Percentiles rank a stretch among this genome's conserved stretches.
phyloP scores from a whole-genome alignment of 2,113 vertebrate species.

The Anarrhichthys ocellatus region DNA sequence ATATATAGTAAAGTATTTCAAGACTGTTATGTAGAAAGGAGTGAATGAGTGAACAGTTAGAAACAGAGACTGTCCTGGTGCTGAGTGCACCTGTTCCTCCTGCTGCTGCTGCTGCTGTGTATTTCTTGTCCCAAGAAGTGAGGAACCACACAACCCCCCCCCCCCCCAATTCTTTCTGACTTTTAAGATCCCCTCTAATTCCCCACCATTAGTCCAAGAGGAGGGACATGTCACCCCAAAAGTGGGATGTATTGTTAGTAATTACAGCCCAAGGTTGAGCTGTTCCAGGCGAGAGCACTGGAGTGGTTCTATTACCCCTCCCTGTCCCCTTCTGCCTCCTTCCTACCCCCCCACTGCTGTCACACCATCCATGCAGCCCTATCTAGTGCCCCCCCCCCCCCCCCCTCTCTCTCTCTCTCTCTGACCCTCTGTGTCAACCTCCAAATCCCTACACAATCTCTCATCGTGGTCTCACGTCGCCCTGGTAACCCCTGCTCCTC shows the following conservation, averaged over 20 bases:
- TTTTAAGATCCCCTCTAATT: slow-evolving; percentile 81
- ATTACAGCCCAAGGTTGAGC: slow-evolving; percentile 83
- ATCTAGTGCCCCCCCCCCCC: slow-evolving; percentile 27
- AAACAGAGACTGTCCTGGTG: slow-evolving; percentile 17
- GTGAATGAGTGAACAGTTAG: slow-evolving; percentile 7
- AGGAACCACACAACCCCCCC: slow-evolving; percentile 26
- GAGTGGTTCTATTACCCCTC: slow-evolving; percentile 78
- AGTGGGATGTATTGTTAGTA: slow-evolving; percentile 87
- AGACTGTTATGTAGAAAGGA: background rate
- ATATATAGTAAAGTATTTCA: background rate
- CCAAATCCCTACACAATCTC: slow-evolving; percentile 81
- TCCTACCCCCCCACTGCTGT: slow-evolving; percentile 39
- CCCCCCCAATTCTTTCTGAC: slow-evolving; percentile 41
- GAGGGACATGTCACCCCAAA: slow-evolving; percentile 84
- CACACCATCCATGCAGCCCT: slow-evolving; percentile 58
- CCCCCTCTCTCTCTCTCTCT: slow-evolving; percentile 11
- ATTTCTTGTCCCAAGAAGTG: slow-evolving; percentile 63
- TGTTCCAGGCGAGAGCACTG: slow-evolving; percentile 81
- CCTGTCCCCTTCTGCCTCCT: slow-evolving; percentile 56
- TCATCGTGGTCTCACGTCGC: slow-evolving; percentile 72
- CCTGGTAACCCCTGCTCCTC: slow-evolving; percentile 61
- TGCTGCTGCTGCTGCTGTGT: slow-evolving; percentile 14
- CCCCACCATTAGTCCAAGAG: slow-evolving; percentile 78
- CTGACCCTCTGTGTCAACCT: slow-evolving; percentile 78
- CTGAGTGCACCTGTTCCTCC: slow-evolving; percentile 59